These are phyloP conservation scores for Caenorhabditis drosophilae DNA, from an alignment of 2,888 invertebrate species.

Conservation along the genomic window DNA sequence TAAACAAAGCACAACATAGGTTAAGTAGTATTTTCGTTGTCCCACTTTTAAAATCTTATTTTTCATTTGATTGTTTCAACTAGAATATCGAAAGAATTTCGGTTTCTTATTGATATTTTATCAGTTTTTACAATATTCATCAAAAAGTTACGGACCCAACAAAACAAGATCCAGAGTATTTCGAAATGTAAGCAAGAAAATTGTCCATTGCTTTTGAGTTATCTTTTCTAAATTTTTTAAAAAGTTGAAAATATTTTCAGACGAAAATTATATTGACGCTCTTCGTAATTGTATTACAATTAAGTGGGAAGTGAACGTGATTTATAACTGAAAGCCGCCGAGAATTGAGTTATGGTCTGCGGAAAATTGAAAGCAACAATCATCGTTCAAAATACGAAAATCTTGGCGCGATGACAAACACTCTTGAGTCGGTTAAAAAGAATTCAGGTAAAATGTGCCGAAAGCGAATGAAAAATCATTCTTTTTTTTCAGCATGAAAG, in stretches of 20 bases:
- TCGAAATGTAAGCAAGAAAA: constrained; percentile 61
- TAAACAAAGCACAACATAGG: too few species aligned
- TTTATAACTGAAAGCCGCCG: constrained; percentile 61
- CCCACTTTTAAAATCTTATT: too few species aligned
- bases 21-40: too few species aligned
- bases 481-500: constrained; percentile 58
- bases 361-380: constrained; percentile 50
- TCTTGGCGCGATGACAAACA: constrained; percentile 55
- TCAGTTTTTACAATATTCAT: constrained; percentile 64
- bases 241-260: too few species aligned
- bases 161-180: constrained; percentile 63
- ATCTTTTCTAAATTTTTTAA: too few species aligned
- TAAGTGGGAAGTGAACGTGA: constrained; percentile 66
- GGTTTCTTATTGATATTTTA: too few species aligned
- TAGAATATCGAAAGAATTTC: too few species aligned
- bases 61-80: too few species aligned
- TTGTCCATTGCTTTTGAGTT: too few species aligned
- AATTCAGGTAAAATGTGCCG: constrained; percentile 46
- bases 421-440: constrained; percentile 62
- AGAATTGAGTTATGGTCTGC: constrained; percentile 62
- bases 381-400: constrained; percentile 56
- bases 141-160: constrained; percentile 66
- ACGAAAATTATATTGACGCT: constrained; percentile 64
- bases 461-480: not conserved
- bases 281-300: constrained; percentile 59